A percentile compares a stretch with the other conserved stretches of the same genome.
These are phyloP conservation scores for Psylliodes chrysocephalus DNA, from an alignment of 2,888 invertebrate genomes.

Conservation along the genomic window DNA sequence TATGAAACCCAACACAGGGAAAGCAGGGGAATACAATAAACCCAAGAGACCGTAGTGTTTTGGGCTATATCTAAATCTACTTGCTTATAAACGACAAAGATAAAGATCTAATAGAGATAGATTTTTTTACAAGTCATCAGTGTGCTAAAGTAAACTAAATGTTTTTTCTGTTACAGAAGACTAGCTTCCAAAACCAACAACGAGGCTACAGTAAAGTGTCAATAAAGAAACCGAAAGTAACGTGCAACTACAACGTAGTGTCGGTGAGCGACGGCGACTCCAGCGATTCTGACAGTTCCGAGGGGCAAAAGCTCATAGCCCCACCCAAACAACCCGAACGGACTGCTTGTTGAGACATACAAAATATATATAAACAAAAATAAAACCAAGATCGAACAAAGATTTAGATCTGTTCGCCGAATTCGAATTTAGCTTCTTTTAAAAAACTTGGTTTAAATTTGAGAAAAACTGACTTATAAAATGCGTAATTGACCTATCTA, in stretches of 20 bases:
- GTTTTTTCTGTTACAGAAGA: conserved; percentile 56
- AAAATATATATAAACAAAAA: conserved; percentile 28
- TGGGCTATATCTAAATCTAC: no score
- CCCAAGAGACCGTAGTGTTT: no score
- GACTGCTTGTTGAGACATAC: conserved; percentile 58
- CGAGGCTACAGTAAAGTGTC: conserved; percentile 63
- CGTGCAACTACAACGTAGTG: conserved; percentile 65
- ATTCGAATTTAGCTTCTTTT: background rate
- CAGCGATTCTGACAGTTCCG: conserved; percentile 62
- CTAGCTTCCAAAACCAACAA: conserved; percentile 58
- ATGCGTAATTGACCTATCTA: no score
- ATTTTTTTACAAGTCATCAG: background rate
- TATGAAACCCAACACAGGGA: no score
- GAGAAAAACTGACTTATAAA: no score
- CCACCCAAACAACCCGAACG: conserved; percentile 54
- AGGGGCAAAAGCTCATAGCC: conserved; percentile 58
- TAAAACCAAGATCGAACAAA: conserved; percentile 11
- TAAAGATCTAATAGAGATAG: no score
- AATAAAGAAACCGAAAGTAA: conserved; percentile 64
- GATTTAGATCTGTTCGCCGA: conserved; percentile 3
- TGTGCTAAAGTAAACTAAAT: background rate
- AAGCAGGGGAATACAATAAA: no score
- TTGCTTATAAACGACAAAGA: no score
- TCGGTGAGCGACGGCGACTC: conserved; percentile 63
- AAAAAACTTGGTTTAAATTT: background rate